Percentiles rank a stretch among this genome's conserved stretches.
phyloP scores from a whole-genome alignment of 2,888 invertebrate genomes.

The Phengaris arion region DNA sequence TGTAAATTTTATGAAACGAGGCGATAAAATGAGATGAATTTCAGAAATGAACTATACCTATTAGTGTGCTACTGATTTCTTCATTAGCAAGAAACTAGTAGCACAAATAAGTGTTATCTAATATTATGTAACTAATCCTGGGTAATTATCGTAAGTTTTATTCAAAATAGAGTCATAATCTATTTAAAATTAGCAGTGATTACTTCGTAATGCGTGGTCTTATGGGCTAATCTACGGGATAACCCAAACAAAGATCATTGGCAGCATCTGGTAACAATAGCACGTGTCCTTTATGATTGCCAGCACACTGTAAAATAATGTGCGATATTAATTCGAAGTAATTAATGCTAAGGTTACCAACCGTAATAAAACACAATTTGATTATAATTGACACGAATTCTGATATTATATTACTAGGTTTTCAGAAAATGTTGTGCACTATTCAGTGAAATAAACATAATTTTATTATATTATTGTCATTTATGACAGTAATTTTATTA shows the following conservation, averaged over 20 bases:
- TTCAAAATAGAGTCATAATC: not conserved
- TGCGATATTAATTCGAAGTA: slow-evolving; percentile 8
- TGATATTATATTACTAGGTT: not conserved
- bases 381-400: slow-evolving; percentile 1
- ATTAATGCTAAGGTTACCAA: slow-evolving; percentile 6
- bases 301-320: slow-evolving; percentile 19
- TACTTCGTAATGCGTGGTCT: slow-evolving; percentile 1
- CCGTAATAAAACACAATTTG: slow-evolving; percentile 7
- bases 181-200: slow-evolving; percentile 1
- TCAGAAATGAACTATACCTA: too few relatives aligned
- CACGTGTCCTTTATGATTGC: slow-evolving; percentile 23
- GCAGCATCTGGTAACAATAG: slow-evolving; percentile 25
- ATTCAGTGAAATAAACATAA: too few relatives aligned
- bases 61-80: too few relatives aligned
- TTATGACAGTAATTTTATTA: too few relatives aligned
- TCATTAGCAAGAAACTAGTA: too few relatives aligned
- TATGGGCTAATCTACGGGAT: slow-evolving; percentile 3
- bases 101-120: too few relatives aligned
- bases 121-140: too few relatives aligned
- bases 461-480: too few relatives aligned
- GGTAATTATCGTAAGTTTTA: not conserved
- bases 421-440: too few relatives aligned
- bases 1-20: too few relatives aligned
- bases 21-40: too few relatives aligned
- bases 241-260: slow-evolving; percentile 27